Base-by-base conservation (phyloP, 2,797 vertebrate species). In the Thaleichthys pacificus region DNA sequence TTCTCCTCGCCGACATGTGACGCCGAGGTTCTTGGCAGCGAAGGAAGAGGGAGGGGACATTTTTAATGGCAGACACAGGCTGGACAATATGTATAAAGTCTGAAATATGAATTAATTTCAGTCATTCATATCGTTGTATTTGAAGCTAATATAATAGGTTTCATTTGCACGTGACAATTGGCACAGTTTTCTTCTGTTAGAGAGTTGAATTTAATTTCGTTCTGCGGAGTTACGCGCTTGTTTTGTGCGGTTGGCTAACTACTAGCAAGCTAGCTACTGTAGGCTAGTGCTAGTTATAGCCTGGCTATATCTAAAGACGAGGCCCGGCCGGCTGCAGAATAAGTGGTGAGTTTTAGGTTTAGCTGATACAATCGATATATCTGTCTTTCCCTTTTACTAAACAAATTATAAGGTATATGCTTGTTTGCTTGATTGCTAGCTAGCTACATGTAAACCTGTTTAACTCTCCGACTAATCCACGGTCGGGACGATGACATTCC, bases 261-360 rank as follows among this genome's bases (percentile, higher is more conserved):
- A 56, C 17, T 30, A 32, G 70, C 63, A 74, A 47, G 42, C 42
- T 12, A 47, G 32, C 32, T 35, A 8, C 8, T 6, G 32, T 35
- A 35, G 32, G 32, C 32, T 35, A 47, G 42, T 47, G 42, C 42
- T 14, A 47, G 42, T 14, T 47, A 14, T 47, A 47, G 42, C 42
- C 42, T 47, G 42, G 42, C 42, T 14, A 17, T 51, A 17, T 51
- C 63, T 68, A 66, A 71, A 74, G 71, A 28, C 61, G 77, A 89
- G 93, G 93, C 92, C 93, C 85, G 84, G 88, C 91, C 90, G 92
- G 91, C 77, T 90, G 84, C 83, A 84, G 84, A 84, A 87, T 88
- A 90, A 87, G 88, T 51, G 65, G 42, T 51, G 51, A 56, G 42
- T 66, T 51, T 26, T 17, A 30, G 22, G 9, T 47, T 47, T 47